A percentile compares a stretch with the other conserved stretches of the same genome.
These are phyloP conservation scores for Polydrusus tereticollis DNA, from an alignment of 2,888 invertebrate species.

Conservation along the genomic window DNA sequence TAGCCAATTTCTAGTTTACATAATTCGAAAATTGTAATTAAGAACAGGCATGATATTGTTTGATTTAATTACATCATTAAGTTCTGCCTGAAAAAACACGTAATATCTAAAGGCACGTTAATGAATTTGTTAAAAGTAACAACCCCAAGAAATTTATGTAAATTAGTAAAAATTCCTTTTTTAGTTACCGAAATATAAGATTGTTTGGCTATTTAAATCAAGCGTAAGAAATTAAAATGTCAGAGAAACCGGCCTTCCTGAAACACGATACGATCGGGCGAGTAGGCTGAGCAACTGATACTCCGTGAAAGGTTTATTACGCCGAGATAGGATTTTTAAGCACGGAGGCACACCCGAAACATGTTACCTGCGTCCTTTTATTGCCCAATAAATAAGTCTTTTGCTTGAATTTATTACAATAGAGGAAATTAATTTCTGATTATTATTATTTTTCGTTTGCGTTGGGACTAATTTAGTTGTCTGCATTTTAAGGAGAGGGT, in stretches of 20 bases:
- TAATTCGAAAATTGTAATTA: too few relatives aligned
- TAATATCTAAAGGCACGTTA: background rate
- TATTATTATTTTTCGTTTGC: background rate
- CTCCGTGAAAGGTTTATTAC: slow-evolving; percentile 43
- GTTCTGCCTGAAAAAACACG: too few relatives aligned
- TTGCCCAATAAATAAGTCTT: slow-evolving; percentile 38
- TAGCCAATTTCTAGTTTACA: too few relatives aligned
- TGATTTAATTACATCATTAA: too few relatives aligned
- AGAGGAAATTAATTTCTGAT: slow-evolving; percentile 15
- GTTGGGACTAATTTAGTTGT: slow-evolving; percentile 16
- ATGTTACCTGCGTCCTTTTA: slow-evolving; percentile 38
- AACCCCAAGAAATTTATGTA: background rate
- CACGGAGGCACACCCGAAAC: slow-evolving; percentile 44
- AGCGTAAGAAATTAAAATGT: slow-evolving; percentile 43
- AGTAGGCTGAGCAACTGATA: slow-evolving; percentile 39
- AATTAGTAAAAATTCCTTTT: background rate
- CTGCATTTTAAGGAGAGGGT: background rate
- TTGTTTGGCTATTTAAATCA: slow-evolving; percentile 45
- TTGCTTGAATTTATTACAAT: slow-evolving; percentile 22
- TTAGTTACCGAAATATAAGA: slow-evolving; percentile 22
- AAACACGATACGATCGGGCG: slow-evolving; percentile 44
- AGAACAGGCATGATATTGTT: too few relatives aligned
- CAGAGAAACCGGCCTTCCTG: slow-evolving; percentile 43
- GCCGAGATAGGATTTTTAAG: slow-evolving; percentile 24
- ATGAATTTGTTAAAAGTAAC: background rate